Conservation (phyloP, 2,797 vertebrate genomes). For the Peromyscus melanophrys region DNA sequence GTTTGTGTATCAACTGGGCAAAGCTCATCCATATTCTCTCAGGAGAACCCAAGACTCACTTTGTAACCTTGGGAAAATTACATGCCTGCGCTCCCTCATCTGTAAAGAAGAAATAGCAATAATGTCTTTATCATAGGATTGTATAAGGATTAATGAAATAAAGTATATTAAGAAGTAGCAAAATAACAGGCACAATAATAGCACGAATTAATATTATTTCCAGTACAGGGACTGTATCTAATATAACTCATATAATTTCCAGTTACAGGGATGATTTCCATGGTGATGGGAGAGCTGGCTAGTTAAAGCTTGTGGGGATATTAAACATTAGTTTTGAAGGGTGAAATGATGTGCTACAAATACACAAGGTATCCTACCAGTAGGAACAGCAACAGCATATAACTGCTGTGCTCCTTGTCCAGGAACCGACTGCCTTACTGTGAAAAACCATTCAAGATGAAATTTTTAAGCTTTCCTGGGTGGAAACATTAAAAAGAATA, state of each 20-base stretch:
- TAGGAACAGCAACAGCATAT: not conserved
- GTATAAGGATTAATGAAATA: constrained; percentile 6
- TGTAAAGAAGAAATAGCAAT: not conserved
- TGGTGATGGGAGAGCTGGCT: not conserved
- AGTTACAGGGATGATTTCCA: not conserved
- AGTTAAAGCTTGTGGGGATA: not conserved
- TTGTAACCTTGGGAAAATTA: constrained; percentile 54
- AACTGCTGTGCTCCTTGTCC: not conserved
- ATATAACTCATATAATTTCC: not conserved
- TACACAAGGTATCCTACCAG: not conserved
- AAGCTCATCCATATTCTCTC: constrained; percentile 65
- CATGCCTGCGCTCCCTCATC: not conserved
- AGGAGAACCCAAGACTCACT: constrained; percentile 51
- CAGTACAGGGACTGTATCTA: not conserved
- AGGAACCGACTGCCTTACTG: not conserved
- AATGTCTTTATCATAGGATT: not conserved
- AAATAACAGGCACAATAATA: not conserved
- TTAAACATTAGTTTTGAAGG: not conserved
- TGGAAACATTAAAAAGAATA: not conserved
- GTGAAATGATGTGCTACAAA: not conserved
- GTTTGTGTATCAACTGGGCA: constrained; percentile 57
- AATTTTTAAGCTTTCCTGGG: not conserved
- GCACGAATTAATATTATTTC: constrained; percentile 15
- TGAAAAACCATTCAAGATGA: not conserved
- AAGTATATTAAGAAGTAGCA: not conserved